Base-by-base conservation (phyloP, 2,797 vertebrate genomes). In the Clarias platycephalus region DNA sequence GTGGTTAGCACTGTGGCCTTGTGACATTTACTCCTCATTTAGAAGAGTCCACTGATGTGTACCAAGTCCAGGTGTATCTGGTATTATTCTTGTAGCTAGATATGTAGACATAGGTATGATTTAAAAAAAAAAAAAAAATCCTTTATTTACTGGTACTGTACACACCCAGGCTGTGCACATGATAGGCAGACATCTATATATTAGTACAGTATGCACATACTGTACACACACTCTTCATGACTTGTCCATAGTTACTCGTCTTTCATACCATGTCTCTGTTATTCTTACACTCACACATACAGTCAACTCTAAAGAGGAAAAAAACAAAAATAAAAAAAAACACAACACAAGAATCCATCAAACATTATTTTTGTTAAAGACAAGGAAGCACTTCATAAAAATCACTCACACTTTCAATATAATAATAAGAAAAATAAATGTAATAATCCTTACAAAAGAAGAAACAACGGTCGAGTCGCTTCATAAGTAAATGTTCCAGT, bases 101-200 rank as follows among this genome's bases (percentile, higher is more conserved):
- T 37, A 37, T 37, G 34, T 37, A 37, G 34, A 37, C 37, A 40
- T 40, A 40, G 37, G 37, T 40, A 49, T 49, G 44, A 44, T 44
- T 49, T 12, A 10, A 49, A 49, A 49, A 0, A 49, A 12, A 49
- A 12, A 44, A 3, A 12, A 9, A 9, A n/a, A n/a, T n/a, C 40
- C 8, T 44, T 44, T 44, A 44, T 44, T 44, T 44, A 44, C 40
- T 9, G 40, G n/a, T n/a, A n/a, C n/a, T n/a, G 8, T 44, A 44
- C 44, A 44, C 44, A 44, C 9, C 44, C 9, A 76, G 24, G 74
- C 81, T 63, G 82, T 83, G 70, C 53, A 84, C 57, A 60, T n/a
- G 77, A n/a, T 79, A 80, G 68, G 8, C 82, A 37, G 31, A 37
- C 18, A 37, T 67, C 66, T 18, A 31, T 20, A 31, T 34, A 18